phyloP scores from a whole-genome alignment of 1,140 invertebrate genomes.

The Camponotus pennsylvanicus region DNA sequence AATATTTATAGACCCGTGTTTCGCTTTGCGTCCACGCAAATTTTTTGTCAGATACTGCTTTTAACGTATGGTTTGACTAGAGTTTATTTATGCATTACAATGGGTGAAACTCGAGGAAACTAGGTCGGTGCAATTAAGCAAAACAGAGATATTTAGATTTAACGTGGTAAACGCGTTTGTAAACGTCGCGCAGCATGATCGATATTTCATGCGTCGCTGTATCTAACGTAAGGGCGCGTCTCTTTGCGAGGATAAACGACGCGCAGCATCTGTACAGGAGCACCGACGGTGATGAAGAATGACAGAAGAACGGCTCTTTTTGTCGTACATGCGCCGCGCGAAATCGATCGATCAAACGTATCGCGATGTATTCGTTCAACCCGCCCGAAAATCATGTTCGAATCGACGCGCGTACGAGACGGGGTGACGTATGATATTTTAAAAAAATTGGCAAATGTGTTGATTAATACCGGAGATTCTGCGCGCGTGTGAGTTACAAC shows the following conservation, averaged over 20 bases:
- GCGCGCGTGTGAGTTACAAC: background rate
- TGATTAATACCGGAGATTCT: background rate
- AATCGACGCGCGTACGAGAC: background rate
- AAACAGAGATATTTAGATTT: slow-evolving; percentile 76
- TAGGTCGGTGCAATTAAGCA: slow-evolving; percentile 74
- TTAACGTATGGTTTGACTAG: slow-evolving; percentile 11
- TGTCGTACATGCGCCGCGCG: background rate
- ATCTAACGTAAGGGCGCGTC: slow-evolving; percentile 60
- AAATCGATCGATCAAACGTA: slow-evolving; percentile 40
- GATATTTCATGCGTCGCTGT: slow-evolving; percentile 65
- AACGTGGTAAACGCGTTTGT: slow-evolving; percentile 59
- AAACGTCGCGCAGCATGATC: slow-evolving; percentile 60
- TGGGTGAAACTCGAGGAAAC: slow-evolving; percentile 57
- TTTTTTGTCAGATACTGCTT: slow-evolving; percentile 34
- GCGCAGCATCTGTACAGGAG: slow-evolving; percentile 31
- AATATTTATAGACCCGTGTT: background rate
- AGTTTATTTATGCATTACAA: slow-evolving; percentile 64
- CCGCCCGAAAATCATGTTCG: slow-evolving; percentile 17
- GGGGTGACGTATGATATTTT: background rate
- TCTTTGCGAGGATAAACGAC: slow-evolving; percentile 38
- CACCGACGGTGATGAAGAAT: slow-evolving; percentile 37
- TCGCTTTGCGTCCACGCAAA: background rate
- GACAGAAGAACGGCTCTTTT: slow-evolving; percentile 23
- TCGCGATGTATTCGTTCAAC: slow-evolving; percentile 12
- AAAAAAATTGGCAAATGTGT: slow-evolving; percentile 22